Conservation (phyloP, 1,140 invertebrate species). For the Palaemon carinicauda region DNA sequence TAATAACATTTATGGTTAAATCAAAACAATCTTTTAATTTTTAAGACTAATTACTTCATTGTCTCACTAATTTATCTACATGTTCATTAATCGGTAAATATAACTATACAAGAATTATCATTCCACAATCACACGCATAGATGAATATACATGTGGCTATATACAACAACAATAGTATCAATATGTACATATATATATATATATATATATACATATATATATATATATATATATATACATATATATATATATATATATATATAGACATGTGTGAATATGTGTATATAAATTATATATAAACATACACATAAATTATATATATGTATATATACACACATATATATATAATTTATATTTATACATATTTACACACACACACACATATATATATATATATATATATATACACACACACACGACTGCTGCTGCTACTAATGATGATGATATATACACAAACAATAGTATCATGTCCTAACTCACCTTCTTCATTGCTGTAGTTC, state of each 20-base stretch:
- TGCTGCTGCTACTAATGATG: too few species aligned
- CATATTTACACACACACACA: constrained; percentile 2
- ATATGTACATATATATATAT: not conserved
- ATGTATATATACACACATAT: constrained; percentile 9
- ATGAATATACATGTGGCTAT: not conserved
- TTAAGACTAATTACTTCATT: too few species aligned
- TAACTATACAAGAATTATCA: not conserved
- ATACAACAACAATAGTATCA: not conserved
- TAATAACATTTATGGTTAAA: too few species aligned
- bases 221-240: constrained; percentile 25
- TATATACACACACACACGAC: not conserved
- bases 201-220: constrained; percentile 19
- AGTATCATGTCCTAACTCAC: too few species aligned
- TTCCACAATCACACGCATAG: not conserved
- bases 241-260: constrained; percentile 27
- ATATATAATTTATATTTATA: constrained; percentile 20
- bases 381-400: constrained; percentile 17
- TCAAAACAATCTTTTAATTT: too few species aligned
- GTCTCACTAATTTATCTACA: too few species aligned
- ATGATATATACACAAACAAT: too few species aligned
- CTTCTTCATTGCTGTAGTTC: constrained; percentile 86
- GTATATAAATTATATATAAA: constrained; percentile 1
- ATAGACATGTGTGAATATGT: constrained; percentile 6
- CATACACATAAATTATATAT: not conserved
- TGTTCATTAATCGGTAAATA: not conserved